These are phyloP conservation scores for Ataeniobius toweri DNA, from an alignment of 2,797 vertebrate species.

Conservation along the genomic window DNA sequence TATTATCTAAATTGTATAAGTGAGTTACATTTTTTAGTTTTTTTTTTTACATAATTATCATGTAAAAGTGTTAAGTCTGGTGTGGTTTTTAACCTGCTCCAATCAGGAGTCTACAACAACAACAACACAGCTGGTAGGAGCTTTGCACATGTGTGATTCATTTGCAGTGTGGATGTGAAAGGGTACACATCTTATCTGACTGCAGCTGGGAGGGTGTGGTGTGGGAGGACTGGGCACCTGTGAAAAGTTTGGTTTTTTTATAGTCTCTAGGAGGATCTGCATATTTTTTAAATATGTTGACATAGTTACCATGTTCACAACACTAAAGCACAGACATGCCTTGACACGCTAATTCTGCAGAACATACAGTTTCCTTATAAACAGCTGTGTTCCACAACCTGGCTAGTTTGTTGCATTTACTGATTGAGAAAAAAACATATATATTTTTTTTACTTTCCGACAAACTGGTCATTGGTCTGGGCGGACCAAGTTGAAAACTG, in stretches of 20 bases:
- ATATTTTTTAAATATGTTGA: not conserved
- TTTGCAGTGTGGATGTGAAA: not conserved
- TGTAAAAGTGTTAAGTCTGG: not conserved
- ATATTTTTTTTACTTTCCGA: not conserved
- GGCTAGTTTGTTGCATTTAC: not conserved
- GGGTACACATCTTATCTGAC: too few relatives aligned
- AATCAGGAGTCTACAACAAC: not conserved
- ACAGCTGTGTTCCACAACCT: not conserved
- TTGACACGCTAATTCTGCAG: not conserved
- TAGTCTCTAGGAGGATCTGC: not conserved
- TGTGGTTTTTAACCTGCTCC: not conserved
- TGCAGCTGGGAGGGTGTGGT: too few relatives aligned
- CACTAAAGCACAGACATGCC: not conserved
- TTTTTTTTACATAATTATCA: not conserved
- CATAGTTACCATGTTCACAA: not conserved
- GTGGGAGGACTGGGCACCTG: too few relatives aligned
- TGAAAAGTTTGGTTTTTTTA: not conserved
- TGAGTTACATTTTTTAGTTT: not conserved
- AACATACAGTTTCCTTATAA: not conserved
- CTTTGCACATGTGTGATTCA: not conserved
- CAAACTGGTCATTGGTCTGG: not conserved
- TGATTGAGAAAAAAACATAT: not conserved
- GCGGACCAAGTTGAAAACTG: not conserved
- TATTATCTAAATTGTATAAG: not conserved
- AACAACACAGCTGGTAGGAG: not conserved